Evolutionary conservation across 2,888 invertebrate genomes (phyloP), one percentile per base, ranked within the genome.

Genomic region (Latheticus oryzae): DNA sequence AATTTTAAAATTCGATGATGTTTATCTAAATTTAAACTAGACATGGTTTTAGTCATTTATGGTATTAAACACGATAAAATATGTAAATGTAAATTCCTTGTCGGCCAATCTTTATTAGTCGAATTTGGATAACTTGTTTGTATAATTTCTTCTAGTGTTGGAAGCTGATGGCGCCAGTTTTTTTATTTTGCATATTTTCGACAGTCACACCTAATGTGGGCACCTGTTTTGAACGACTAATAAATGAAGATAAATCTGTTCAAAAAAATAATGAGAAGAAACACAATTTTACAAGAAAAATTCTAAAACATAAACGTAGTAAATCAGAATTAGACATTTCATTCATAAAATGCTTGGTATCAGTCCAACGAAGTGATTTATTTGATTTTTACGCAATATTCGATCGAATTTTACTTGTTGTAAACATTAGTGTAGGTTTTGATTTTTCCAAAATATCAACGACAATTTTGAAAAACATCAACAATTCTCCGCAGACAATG

Each of bases 81-180:
- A 50, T 52, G 52, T 33, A 40, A 52, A 52, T 52, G 52, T 50
- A 32, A 52, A 52, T 52, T 52, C 42, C 37, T 33, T 40, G 52
- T 42, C 40, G 40, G 30, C 33, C 52, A 42, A 38, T 38, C 50
- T 28, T 50, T 50, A 50, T 50, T 50, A 50, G 50, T 37, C 37
- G 30, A 52, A 42, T 52, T 52, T 32, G 40, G 42, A 52, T 38
- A 52, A 52, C 52, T 52, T 30, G 52, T 52, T 52, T 52, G 40
- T 28, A 42, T 30, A 42, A 23, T 30, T 40, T 50, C 50, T 38
- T 35, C 33, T 16, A 35, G 35, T 35, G 26, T 48, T 48, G 17
- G 35, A 33, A 48, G 19, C 37, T 38, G 37, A 9, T 37, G 50
- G 50, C 50, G 50, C 50, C 50, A 32, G 19, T 17, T 24, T 48